These are phyloP conservation scores for Enhydra lutris DNA, from an alignment of 2,113 vertebrate species.

Conservation along the genomic window DNA sequence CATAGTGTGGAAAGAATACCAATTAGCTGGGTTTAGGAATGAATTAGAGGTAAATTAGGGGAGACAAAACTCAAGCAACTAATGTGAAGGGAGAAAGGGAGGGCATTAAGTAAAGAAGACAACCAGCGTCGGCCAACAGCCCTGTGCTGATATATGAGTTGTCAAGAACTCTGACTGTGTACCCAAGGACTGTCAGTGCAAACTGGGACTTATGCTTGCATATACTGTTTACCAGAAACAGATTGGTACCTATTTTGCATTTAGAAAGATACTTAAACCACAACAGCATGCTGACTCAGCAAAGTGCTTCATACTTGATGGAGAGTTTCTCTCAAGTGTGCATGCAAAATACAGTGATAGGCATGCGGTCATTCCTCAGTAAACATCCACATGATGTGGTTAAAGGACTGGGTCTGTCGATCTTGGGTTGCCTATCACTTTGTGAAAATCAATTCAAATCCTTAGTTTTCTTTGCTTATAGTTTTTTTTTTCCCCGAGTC, in stretches of 20 bases:
- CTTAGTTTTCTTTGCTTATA: constrained; percentile 8
- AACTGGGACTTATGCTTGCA: neutral
- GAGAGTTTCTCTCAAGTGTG: constrained; percentile 39
- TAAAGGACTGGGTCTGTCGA: neutral
- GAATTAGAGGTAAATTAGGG: constrained; percentile 45
- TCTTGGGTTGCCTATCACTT: neutral
- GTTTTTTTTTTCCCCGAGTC: neutral
- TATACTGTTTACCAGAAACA: constrained; percentile 35
- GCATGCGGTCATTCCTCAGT: neutral
- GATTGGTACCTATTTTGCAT: constrained; percentile 63
- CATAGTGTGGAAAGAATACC: constrained; percentile 23
- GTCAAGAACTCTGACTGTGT: constrained; percentile 44
- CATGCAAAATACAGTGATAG: neutral
- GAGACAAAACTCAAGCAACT: constrained; percentile 53
- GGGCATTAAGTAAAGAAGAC: neutral
- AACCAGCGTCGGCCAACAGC: neutral
- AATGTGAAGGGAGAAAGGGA: constrained; percentile 8
- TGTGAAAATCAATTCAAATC: constrained; percentile 1
- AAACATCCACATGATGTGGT: neutral
- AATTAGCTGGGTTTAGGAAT: constrained; percentile 21
- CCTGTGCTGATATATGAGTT: neutral
- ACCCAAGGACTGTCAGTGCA: neutral
- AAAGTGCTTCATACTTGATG: constrained; percentile 26
- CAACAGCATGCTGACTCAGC: constrained; percentile 57
- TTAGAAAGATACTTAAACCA: constrained; percentile 61